Conservation (phyloP, 30 jellyfish, hydroid and myxozoan genomes). For the Aurelia aurita complex sp. Pacific region DNA sequence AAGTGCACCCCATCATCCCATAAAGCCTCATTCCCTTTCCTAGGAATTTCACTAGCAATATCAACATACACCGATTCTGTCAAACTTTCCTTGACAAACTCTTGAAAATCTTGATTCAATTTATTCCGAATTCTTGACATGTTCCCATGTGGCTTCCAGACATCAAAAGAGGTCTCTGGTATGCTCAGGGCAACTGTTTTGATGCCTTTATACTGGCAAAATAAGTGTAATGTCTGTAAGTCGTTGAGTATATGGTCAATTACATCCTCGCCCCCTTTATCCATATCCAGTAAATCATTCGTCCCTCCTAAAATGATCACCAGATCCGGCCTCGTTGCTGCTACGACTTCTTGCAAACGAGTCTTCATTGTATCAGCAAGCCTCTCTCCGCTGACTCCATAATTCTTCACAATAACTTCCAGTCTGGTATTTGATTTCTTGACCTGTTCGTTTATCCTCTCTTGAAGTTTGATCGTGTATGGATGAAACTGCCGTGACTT, state of each 20-base stretch:
- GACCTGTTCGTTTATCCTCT: slow-evolving; percentile 22
- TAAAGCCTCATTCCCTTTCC: slow-evolving; percentile 14
- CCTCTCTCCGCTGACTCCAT: slow-evolving; percentile 82
- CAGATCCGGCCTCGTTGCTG: slow-evolving; percentile 11
- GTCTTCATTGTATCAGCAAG: slow-evolving; percentile 45
- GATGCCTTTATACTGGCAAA: slow-evolving; percentile 61
- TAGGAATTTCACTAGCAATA: slow-evolving; percentile 31
- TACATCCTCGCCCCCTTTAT: slow-evolving; percentile 14
- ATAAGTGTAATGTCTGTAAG: slow-evolving; percentile 42
- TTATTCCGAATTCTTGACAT: slow-evolving; percentile 25
- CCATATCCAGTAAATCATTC: slow-evolving; percentile 68
- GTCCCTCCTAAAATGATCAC: slow-evolving; percentile 81
- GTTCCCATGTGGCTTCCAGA: slow-evolving; percentile 7
- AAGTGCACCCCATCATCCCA: slow-evolving; percentile 94
- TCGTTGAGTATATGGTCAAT: slow-evolving; percentile 13
- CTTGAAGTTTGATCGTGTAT: slow-evolving; percentile 66
- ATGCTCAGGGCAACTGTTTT: slow-evolving; percentile 75
- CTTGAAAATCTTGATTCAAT: slow-evolving; percentile 39
- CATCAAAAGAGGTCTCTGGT: slow-evolving; percentile 75
- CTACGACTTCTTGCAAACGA: slow-evolving; percentile 29
- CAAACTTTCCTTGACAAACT: slow-evolving; percentile 17
- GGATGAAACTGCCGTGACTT: slow-evolving; percentile 68
- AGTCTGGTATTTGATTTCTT: not conserved
- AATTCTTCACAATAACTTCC: slow-evolving; percentile 46
- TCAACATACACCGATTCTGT: slow-evolving; percentile 41